Base-by-base conservation (phyloP, 2,797 vertebrate species). In the Acrossocheilus wenchowensis region DNA sequence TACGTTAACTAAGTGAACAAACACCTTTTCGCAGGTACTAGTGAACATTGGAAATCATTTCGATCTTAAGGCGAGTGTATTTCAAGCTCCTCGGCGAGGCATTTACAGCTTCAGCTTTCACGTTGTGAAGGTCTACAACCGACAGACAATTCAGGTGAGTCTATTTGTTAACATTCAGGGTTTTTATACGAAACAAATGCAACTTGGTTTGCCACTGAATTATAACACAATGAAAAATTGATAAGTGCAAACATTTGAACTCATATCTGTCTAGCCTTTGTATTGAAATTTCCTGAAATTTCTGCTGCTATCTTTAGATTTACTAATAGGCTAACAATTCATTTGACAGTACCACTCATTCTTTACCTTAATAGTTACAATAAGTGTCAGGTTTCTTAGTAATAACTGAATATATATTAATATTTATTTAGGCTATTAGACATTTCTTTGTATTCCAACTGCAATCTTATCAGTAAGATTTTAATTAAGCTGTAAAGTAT, bases 21-120 rank as follows among this genome's bases (percentile, higher is more conserved):
- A 68, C 50, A 43, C 80, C 92, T 41, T 87, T 81, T 93, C 95
- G n/a, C 94, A 97, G 96, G 96, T 97, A 52, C 94, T 97, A 91
- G 97, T 97, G 90, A 97, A 97, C 87, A 95, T 97, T 88, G 96
- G 97, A 90, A 97, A 96, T 92, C 96, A 97, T 92, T 97, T 97
- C 90, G 96, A 97, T 89, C 96, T 97, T 75, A 94, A 96, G 91
- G 95, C 96, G 91, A 97, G 96, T 92, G 95, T 96, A 90, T 97
- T 97, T 92, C 95, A 95, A 91, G 97, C 97, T 36, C 97, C 97
- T 5, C 95, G 96, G 74, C 96, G 97, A 93, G 97, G 97, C 71
- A 97, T 97, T 90, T 97, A 97, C 94, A 97, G 97, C 93, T 97
- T 97, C 95, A 97, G 96, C 91, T 97, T 97, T 92, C 96, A 97